Percentiles rank a stretch among this genome's conserved stretches.
Conservation (phyloP, 2,797 vertebrate genomes). For the Periophthalmus magnuspinnatus region DNA sequence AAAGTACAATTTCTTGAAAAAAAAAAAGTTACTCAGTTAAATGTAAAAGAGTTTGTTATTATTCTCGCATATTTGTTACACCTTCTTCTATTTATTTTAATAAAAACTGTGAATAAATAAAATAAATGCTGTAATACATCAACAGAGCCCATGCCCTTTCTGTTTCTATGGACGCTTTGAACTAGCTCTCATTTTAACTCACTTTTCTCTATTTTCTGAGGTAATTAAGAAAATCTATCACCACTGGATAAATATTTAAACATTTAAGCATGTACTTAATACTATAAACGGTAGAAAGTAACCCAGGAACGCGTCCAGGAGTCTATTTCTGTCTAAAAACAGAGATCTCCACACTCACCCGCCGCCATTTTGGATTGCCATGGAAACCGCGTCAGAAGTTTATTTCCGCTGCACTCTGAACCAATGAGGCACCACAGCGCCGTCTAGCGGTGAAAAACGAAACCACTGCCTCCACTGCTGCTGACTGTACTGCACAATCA, state of each 20-base stretch:
- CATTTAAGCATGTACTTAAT: neutral
- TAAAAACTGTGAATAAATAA: neutral
- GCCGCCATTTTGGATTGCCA: constrained; percentile 56
- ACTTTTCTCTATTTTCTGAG: neutral
- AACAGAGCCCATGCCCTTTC: neutral
- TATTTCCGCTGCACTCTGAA: constrained; percentile 22
- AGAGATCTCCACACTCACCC: constrained; percentile 34
- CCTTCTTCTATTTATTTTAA: neutral
- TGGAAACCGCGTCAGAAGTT: constrained; percentile 44
- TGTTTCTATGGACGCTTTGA: neutral
- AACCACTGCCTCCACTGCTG: neutral
- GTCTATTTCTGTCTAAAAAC: neutral
- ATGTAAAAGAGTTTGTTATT: too few species aligned
- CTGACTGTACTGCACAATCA: too few species aligned
- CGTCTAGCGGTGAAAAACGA: neutral
- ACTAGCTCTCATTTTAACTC: neutral
- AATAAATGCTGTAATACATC: neutral
- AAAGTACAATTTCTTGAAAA: too few species aligned
- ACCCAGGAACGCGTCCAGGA: neutral
- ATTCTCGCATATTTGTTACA: too few species aligned
- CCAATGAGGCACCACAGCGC: rapidly evolving
- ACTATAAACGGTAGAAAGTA: neutral
- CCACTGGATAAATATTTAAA: neutral
- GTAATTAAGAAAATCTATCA: too few species aligned
- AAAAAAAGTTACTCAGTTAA: too few species aligned